phyloP scores from a whole-genome alignment of 2,113 vertebrate genomes.

The Corythaeola cristata region DNA sequence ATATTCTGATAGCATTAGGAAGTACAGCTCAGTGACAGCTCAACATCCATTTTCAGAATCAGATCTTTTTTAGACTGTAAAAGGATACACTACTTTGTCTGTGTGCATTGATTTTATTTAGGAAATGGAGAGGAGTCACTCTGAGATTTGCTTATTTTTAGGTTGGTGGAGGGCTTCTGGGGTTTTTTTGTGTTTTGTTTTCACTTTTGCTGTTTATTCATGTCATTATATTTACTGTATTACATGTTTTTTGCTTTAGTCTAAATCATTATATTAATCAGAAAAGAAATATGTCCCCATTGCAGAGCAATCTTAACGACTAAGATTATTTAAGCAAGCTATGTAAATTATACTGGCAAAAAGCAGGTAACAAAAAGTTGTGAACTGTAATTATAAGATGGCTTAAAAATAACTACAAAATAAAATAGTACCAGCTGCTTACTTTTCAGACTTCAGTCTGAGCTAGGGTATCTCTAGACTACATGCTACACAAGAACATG shows the following conservation, averaged over 20 bases:
- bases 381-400: not conserved
- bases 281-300: not conserved
- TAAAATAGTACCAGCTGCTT: not conserved
- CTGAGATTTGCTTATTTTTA: not conserved
- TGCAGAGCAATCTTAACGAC: not conserved
- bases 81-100: not conserved
- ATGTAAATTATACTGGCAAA: not conserved
- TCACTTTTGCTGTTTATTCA: not conserved
- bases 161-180: not conserved
- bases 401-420: not conserved
- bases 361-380: not conserved
- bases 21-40: not conserved
- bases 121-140: not conserved
- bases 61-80: not conserved
- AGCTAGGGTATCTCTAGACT: not conserved
- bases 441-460: not conserved
- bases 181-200: not conserved
- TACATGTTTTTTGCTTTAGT: not conserved
- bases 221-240: not conserved
- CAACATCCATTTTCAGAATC: not conserved
- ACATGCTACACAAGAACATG: not conserved
- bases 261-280: not conserved
- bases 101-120: not conserved
- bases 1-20: not conserved
- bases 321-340: not conserved